Conservation (phyloP, 1,140 invertebrate species). For the Phymastichus coffea region DNA sequence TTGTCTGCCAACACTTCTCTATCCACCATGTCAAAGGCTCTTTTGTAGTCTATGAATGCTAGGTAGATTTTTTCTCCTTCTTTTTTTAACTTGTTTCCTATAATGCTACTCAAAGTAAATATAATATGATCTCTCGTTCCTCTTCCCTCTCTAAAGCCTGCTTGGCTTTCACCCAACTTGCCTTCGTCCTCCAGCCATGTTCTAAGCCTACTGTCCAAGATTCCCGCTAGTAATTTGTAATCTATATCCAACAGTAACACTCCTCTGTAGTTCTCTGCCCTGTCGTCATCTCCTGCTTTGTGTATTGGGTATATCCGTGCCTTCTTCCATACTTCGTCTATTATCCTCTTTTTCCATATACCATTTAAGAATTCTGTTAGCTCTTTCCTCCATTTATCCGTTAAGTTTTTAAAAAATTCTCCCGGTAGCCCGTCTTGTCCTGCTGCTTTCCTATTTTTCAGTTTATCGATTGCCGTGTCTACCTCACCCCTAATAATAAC, state of each 20-base stretch:
- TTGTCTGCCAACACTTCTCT: too few relatives aligned
- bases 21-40: too few relatives aligned
- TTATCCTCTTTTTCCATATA: background rate
- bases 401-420: slow-evolving; percentile 9
- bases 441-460: slow-evolving; percentile 15
- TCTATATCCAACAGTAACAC: background rate
- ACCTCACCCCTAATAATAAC: too few relatives aligned
- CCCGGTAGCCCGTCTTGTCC: slow-evolving; percentile 3
- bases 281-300: background rate
- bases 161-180: slow-evolving; percentile 2
- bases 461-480: background rate
- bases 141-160: background rate
- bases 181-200: background rate
- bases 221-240: slow-evolving; percentile 1
- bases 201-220: background rate
- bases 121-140: slow-evolving; percentile 2
- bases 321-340: background rate
- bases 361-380: slow-evolving; percentile 4
- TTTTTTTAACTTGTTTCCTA: too few relatives aligned
- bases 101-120: too few relatives aligned
- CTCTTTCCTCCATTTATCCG: background rate
- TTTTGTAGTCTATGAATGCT: too few relatives aligned
- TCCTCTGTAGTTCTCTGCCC: slow-evolving; percentile 13
- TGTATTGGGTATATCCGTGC: background rate
- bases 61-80: too few relatives aligned